Base-by-base conservation (phyloP, 2,888 invertebrate species). In the Nematopogon swammerdamellus region DNA sequence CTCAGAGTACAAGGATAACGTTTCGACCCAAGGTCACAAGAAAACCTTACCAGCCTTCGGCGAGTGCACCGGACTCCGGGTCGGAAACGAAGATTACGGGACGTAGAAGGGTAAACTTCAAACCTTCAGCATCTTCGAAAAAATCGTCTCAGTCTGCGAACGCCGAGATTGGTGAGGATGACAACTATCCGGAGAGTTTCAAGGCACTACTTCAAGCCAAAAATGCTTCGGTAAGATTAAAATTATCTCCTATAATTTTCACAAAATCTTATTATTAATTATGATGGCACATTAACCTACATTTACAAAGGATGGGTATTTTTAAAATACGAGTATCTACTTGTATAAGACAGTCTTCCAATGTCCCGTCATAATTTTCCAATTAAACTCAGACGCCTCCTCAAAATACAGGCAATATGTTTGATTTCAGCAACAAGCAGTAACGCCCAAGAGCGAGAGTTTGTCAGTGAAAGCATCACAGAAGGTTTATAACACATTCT, bases 101-200 rank as follows among this genome's bases (percentile, higher is more conserved):
- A 17, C 43, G 19, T 19, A 14, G 5, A 29, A 44, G 8, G 43
- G 44, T 17, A 3, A 36, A 14, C 11, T 8, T 14, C 8, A 36
- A 36, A 14, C n/a, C 36, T 14, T 36, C 36, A 14, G 11, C 36
- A 3, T 3, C 36, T 4, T 14, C 3, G n/a, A 36, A 36, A 3
- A 36, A 36, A 14, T 14, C 8, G 11, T 36, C 36, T 30, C 65
- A 63, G 53, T 57, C 60, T 25, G 52, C 49, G 10, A 63, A 72
- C 18, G 79, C 80, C 53, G 85, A 85, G 60, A 81, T 83, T 51
- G 70, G 73, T 43, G 84, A 81, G 54, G 85, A 85, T 55, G 85
- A 85, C 60, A 86, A 86, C 59, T 86, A 86, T 64, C 86, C 86
- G 17, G 84, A 81, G 59, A 82, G 81, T 59, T 86, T 85, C 61